Base-by-base conservation (phyloP, 2,113 vertebrate species). In the Odobenus rosmarus region DNA sequence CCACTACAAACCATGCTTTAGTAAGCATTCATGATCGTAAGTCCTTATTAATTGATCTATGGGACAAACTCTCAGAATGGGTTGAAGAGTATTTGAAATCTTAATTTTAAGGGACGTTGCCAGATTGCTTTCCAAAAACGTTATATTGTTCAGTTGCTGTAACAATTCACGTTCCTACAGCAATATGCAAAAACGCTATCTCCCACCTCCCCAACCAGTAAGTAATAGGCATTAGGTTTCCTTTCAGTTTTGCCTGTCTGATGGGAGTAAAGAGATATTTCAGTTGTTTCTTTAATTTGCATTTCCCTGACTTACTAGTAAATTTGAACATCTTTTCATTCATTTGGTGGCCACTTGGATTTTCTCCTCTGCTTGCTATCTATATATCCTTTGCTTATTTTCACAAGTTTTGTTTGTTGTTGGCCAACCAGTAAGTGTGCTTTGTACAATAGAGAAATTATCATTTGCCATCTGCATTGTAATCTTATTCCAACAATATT, bases 41-140 rank as follows among this genome's bases (percentile, higher is more conserved):
- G 21, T 55, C 12, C 42, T 71, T 55, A 39, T 64, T 84, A 36
- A 86, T 21, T 86, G 36, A 80, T 42, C 67, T 51, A 7, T 81
- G n/a, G 36, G 16, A 64, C 15, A 67, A 13, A 49, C 42, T 77
- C 39, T 88, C 74, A 72, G 28, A 79, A 79, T 57, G 28, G n/a
- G 39, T 49, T 85, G 26, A 84, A 91, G 76, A 33, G 21, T 79
- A 64, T 71, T 93, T 93, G 51, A 93, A 88, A 77, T 90, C 93
- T 90, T 85, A 80, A 85, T 67, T 57, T 91, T 69, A 93, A 76
- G 53, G 49, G 7, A 84, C 51, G 19, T 83, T 84, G 7, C 49
- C 76, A 95, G 57, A 91, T 71, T 91, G 62, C 24, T 91, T 91
- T 84, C 77, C 59, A 72, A 69, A 46, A 88, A 39, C 62, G 10